Evolutionary conservation across 2,888 invertebrate species (phyloP).

Genomic region (Spatulosminthurus flaviceps): DNA sequence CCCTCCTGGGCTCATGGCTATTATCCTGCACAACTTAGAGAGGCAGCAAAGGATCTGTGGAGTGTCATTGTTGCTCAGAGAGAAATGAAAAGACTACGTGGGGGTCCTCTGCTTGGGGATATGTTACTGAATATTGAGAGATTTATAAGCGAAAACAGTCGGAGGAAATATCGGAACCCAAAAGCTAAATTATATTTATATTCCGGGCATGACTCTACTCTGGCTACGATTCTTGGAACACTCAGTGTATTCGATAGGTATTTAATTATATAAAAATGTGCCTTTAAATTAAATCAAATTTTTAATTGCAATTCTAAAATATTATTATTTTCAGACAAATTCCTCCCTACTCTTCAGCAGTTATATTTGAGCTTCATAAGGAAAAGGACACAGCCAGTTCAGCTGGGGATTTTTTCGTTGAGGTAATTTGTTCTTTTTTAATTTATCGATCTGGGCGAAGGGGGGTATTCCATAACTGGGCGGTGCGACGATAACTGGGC

Average conservation of each 20-base stretch:
- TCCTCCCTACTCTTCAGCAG: slow-evolving; percentile 40
- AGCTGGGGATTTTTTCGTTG: slow-evolving; percentile 26
- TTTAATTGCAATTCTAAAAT: not conserved
- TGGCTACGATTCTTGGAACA: slow-evolving; percentile 74
- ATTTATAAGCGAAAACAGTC: slow-evolving; percentile 64
- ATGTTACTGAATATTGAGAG: slow-evolving; percentile 72
- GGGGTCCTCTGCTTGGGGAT: slow-evolving; percentile 69
- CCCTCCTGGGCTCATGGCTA: slow-evolving; percentile 73
- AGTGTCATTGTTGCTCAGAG: slow-evolving; percentile 34
- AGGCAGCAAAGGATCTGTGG: slow-evolving; percentile 35
- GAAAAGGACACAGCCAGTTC: not conserved
- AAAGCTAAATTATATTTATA: slow-evolving; percentile 72
- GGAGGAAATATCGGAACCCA: slow-evolving; percentile 20
- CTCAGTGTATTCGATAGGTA: slow-evolving; percentile 73
- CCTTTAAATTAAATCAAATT: not conserved
- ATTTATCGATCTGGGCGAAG: too few relatives aligned
- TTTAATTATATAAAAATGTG: too few relatives aligned
- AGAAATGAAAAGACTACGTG: slow-evolving; percentile 52
- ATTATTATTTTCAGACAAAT: slow-evolving; percentile 36
- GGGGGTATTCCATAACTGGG: too few relatives aligned
- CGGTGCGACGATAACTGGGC: too few relatives aligned
- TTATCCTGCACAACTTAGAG: slow-evolving; percentile 69
- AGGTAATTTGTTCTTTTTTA: too few relatives aligned
- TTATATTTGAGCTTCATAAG: slow-evolving; percentile 40
- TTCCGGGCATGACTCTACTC: slow-evolving; percentile 78